phyloP scores from a whole-genome alignment of 2,888 invertebrate genomes.

The Cartodere bifasciata region DNA sequence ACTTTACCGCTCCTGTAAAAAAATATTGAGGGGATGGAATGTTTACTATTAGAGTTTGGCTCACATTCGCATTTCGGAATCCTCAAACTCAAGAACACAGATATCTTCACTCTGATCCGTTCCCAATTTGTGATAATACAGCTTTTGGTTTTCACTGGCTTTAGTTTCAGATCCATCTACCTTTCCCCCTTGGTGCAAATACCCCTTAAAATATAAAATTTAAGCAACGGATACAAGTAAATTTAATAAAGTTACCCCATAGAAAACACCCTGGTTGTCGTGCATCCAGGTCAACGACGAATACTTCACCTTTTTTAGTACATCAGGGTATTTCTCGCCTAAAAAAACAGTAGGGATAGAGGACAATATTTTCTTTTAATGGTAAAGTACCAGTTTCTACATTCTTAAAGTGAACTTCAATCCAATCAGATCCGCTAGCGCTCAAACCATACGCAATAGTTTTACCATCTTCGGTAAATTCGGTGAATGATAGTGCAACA shows the following conservation, averaged over 20 bases:
- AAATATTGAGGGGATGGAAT: constrained; percentile 11
- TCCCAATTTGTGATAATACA: constrained; percentile 83
- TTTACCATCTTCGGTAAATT: constrained; percentile 82
- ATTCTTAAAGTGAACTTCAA: constrained; percentile 72
- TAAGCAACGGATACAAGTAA: neutral
- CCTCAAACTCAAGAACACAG: constrained; percentile 78
- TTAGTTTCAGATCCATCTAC: constrained; percentile 87
- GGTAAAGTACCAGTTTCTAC: constrained; percentile 48
- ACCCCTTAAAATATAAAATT: constrained; percentile 43
- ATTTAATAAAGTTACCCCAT: constrained; percentile 47
- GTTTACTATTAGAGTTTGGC: constrained; percentile 18
- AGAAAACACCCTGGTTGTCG: constrained; percentile 90
- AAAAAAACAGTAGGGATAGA: constrained; percentile 17
- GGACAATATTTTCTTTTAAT: constrained; percentile 5
- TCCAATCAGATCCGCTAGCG: constrained; percentile 93
- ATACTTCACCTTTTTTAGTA: constrained; percentile 85
- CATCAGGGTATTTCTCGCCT: constrained; percentile 77
- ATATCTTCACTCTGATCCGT: constrained; percentile 79
- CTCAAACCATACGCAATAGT: constrained; percentile 87
- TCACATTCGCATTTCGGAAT: constrained; percentile 87
- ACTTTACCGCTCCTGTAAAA: constrained; percentile 64
- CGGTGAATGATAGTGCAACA: constrained; percentile 58
- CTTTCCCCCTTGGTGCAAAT: constrained; percentile 67
- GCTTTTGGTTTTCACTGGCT: constrained; percentile 78
- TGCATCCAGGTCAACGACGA: constrained; percentile 88